A percentile compares a stretch with the other conserved stretches of the same genome.
phyloP scores from a whole-genome alignment of 1,140 invertebrate genomes.

The Trypoxylus dichotomus region DNA sequence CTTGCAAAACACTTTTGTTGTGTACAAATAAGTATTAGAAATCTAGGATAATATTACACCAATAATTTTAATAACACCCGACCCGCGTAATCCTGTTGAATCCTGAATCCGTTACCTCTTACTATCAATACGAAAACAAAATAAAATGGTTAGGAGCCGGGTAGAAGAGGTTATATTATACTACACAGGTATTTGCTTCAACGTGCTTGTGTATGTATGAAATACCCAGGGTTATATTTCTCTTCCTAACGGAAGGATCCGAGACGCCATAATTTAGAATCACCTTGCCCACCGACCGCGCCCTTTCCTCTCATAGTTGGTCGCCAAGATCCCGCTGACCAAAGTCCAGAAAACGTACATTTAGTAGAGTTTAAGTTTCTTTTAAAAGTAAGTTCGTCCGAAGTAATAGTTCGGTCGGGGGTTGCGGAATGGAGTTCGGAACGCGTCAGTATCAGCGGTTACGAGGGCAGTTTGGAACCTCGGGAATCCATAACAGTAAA shows the following conservation, averaged over 20 bases:
- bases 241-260: neutral
- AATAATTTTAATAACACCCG: neutral
- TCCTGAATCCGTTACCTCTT: neutral
- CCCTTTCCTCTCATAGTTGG: neutral
- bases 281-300: neutral
- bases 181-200: neutral
- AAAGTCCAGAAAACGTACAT: constrained; percentile 30
- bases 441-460: constrained; percentile 39
- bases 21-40: too few species aligned
- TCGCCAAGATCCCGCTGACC: constrained; percentile 1
- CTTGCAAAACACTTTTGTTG: too few species aligned
- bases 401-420: neutral
- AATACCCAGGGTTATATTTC: neutral
- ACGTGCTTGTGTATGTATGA: neutral
- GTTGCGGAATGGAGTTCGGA: constrained; percentile 34
- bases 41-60: neutral
- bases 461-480: constrained; percentile 38
- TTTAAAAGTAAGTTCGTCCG: constrained; percentile 29
- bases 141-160: neutral
- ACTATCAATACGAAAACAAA: neutral
- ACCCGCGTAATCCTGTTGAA: neutral
- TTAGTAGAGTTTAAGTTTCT: constrained; percentile 31
- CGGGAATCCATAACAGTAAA: constrained; percentile 45
- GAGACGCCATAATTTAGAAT: constrained; percentile 13
- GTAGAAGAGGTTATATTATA: neutral